These are phyloP conservation scores for Ammodramus savannarum DNA, from an alignment of 2,113 vertebrate species.

Conservation along the genomic window DNA sequence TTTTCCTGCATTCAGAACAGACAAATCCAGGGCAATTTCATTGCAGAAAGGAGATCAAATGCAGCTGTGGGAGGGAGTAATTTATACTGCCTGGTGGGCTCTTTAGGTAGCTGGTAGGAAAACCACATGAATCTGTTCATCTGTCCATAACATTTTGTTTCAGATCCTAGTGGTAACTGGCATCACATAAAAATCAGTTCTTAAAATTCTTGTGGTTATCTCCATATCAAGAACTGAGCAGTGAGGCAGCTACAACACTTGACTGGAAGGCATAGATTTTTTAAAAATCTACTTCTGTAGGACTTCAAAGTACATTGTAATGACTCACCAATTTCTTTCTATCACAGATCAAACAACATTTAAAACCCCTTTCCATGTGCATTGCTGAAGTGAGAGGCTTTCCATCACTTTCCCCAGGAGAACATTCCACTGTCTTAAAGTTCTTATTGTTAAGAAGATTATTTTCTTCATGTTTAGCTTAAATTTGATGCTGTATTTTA, in stretches of 20 bases:
- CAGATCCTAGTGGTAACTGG: neutral
- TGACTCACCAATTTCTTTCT: conserved; percentile 19
- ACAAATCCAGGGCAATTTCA: neutral
- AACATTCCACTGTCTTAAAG: neutral
- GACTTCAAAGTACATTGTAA: neutral
- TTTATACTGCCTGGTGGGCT: neutral
- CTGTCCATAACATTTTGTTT: neutral
- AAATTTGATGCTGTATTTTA: neutral
- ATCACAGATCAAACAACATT: neutral
- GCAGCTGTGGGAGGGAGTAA: neutral
- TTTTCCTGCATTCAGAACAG: neutral
- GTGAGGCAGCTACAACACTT: neutral
- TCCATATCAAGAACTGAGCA: neutral
- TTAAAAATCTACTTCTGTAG: neutral
- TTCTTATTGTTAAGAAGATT: conserved; percentile 1
- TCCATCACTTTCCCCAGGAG: neutral
- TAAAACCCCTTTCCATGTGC: neutral
- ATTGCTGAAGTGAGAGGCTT: neutral
- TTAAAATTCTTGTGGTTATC: neutral
- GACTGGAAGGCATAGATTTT: neutral
- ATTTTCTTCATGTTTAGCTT: conserved; percentile 10
- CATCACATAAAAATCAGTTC: neutral
- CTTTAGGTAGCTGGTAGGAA: neutral
- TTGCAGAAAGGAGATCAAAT: neutral
- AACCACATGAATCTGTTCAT: neutral